Conservation (phyloP, 2,797 vertebrate species). For the Coregonus sp. region DNA sequence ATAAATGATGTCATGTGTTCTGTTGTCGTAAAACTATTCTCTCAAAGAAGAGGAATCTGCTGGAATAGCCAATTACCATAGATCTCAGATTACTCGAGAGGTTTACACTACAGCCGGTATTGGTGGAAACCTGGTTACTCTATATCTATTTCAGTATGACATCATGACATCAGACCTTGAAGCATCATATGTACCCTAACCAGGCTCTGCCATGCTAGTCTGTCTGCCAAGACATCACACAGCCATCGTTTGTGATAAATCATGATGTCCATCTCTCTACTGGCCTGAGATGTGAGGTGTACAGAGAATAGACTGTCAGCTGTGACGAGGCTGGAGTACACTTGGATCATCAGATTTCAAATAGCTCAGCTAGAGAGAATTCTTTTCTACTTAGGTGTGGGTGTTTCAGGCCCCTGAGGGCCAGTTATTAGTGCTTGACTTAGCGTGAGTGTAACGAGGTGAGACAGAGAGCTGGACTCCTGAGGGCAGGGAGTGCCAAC, state of each 20-base stretch:
- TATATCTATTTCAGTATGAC: conserved; percentile 4
- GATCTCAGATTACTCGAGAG: not conserved
- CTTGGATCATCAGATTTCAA: conserved; percentile 61
- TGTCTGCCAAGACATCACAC: conserved; percentile 35
- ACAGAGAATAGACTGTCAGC: conserved; percentile 39
- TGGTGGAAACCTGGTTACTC: not conserved
- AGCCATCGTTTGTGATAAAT: conserved; percentile 3
- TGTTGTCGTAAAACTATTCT: not conserved
- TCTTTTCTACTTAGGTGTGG: conserved; percentile 25
- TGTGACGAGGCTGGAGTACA: conserved; percentile 44
- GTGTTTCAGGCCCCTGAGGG: conserved; percentile 52
- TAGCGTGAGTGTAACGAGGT: conserved; percentile 23
- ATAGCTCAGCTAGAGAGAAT: conserved; percentile 38
- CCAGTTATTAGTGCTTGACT: conserved; percentile 44
- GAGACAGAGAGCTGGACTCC: conserved; percentile 8
- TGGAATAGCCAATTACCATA: not conserved
- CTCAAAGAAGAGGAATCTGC: conserved; percentile 6
- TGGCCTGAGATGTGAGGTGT: conserved; percentile 47
- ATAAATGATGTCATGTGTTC: not conserved
- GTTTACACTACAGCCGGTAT: not conserved
- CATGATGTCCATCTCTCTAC: conserved; percentile 14
- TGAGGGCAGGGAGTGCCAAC: conserved; percentile 43
- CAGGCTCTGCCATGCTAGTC: conserved; percentile 13
- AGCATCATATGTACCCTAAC: conserved; percentile 27
- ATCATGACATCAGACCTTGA: conserved; percentile 26